Conservation (phyloP, 1,140 invertebrate genomes). For the Trialeurodes vaporariorum region DNA sequence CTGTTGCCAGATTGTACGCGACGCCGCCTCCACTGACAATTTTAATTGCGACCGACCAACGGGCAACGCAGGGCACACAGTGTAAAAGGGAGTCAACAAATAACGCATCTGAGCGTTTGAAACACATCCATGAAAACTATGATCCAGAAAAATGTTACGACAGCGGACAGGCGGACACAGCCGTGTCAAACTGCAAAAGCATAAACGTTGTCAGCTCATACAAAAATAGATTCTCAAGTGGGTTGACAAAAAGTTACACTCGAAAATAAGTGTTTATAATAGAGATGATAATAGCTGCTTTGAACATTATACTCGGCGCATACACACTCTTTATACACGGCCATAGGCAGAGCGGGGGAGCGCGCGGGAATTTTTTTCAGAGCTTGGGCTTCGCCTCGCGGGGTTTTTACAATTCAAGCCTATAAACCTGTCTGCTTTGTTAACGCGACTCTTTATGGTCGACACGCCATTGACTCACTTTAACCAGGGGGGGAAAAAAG, state of each 20-base stretch:
- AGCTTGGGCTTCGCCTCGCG: too few relatives aligned
- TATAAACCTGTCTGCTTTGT: neutral
- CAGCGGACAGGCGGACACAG: neutral
- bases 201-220: neutral
- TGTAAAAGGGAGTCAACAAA: too few relatives aligned
- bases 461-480: neutral
- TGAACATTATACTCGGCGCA: neutral
- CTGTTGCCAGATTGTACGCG: too few relatives aligned
- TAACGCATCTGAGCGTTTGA: too few relatives aligned
- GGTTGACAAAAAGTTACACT: neutral
- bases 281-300: neutral
- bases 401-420: too few relatives aligned
- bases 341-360: neutral
- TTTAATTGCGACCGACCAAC: too few relatives aligned
- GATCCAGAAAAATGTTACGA: neutral
- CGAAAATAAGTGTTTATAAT: neutral
- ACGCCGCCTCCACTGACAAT: too few relatives aligned
- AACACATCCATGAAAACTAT: too few relatives aligned
- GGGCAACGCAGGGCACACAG: too few relatives aligned
- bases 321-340: neutral
- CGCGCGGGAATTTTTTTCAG: too few relatives aligned
- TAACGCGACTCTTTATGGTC: neutral
- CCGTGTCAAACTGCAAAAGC: neutral
- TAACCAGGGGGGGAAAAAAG: neutral
- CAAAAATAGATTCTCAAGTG: neutral